These are phyloP conservation scores for Chironomus tentans DNA, from an alignment of 2,888 invertebrate genomes.

Conservation along the genomic window DNA sequence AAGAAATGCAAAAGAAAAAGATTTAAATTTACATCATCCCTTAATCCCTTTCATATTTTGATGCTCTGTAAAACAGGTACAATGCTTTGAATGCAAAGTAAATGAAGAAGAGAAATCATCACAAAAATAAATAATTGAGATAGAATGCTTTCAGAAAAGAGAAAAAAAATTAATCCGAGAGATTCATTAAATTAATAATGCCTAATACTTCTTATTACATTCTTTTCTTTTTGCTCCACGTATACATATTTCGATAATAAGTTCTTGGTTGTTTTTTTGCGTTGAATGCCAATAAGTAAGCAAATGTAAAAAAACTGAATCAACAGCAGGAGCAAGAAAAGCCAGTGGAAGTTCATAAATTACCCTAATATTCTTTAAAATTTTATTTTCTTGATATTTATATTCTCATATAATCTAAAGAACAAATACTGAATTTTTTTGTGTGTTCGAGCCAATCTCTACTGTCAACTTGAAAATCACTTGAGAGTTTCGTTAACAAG, in stretches of 20 bases:
- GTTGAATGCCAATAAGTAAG: background rate
- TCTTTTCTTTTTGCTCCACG: background rate
- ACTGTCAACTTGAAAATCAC: constrained; percentile 7
- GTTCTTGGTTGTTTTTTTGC: background rate
- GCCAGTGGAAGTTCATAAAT: constrained; percentile 1
- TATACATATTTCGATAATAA: background rate
- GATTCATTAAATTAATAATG: constrained; percentile 24
- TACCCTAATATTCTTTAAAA: constrained; percentile 9
- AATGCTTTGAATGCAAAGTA: background rate
- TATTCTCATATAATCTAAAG: constrained; percentile 19
- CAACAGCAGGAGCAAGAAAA: background rate
- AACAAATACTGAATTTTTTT: constrained; percentile 16
- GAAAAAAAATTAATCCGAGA: background rate
- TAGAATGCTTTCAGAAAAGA: background rate
- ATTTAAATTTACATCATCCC: background rate
- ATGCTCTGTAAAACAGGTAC: background rate
- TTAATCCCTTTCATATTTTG: constrained; percentile 1
- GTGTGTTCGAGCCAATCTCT: background rate
- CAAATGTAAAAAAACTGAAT: background rate
- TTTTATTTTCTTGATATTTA: background rate
- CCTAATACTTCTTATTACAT: background rate
- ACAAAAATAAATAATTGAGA: background rate
- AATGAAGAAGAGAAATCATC: background rate
- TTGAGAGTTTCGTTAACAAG: background rate
- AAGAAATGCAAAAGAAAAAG: constrained; percentile 29